A percentile compares a stretch with the other conserved stretches of the same genome.
Evolutionary conservation across 2,113 vertebrate species (phyloP).

Genomic region (Cyanoliseus patagonus): DNA sequence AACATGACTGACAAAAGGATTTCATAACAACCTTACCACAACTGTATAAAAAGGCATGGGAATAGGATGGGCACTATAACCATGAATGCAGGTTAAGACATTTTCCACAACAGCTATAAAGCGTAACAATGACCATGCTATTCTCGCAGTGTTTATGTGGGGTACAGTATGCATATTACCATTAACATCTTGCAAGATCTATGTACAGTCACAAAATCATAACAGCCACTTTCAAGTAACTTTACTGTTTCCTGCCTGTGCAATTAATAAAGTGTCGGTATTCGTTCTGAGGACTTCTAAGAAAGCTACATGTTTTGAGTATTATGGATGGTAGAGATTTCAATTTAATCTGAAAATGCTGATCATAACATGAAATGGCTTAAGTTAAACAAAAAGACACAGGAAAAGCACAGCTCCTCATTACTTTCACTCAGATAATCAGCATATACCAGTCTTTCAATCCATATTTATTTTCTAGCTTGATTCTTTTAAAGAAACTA

Average conservation of each 20-base stretch:
- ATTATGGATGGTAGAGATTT: not conserved
- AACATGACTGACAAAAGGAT: conserved; percentile 68
- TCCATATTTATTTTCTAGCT: not conserved
- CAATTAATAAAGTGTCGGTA: not conserved
- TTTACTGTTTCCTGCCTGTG: conserved; percentile 49
- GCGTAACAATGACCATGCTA: conserved; percentile 64
- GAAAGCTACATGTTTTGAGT: not conserved
- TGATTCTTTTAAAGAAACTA: not conserved
- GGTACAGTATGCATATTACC: conserved; percentile 51
- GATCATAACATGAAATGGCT: not conserved
- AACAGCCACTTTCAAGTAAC: conserved; percentile 49
- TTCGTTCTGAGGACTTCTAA: conserved; percentile 21
- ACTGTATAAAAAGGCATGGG: conserved; percentile 68
- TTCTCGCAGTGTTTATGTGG: conserved; percentile 44
- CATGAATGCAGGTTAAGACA: conserved; percentile 61
- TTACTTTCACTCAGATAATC: not conserved
- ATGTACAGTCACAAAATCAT: conserved; percentile 68
- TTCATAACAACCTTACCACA: conserved; percentile 67
- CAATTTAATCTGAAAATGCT: conserved; percentile 2
- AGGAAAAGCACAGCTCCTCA: not conserved
- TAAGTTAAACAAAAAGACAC: conserved; percentile 2
- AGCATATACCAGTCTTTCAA: not conserved
- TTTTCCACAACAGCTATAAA: conserved; percentile 65
- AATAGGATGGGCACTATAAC: conserved; percentile 46
- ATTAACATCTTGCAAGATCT: conserved; percentile 60